Evolutionary conservation across 2,797 vertebrate genomes (phyloP), one percentile per base, ranked within the genome.

Genomic region (Anabas testudineus): DNA sequence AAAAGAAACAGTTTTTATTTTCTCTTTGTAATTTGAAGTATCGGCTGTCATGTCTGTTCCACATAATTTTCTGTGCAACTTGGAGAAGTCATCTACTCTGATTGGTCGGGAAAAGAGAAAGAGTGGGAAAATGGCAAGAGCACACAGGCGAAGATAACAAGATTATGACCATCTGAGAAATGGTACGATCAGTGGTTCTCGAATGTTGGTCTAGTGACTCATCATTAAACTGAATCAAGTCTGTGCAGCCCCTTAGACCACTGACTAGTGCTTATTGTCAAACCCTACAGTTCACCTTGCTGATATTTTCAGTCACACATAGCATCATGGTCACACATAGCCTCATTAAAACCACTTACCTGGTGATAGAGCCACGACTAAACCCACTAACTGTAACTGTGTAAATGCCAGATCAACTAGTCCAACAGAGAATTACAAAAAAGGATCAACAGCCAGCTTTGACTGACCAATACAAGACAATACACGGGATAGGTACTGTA

Each of bases 1-100:
- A 82, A 71, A 80, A 77, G 43, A 60, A 63, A 55, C 51, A 12
- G 18, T 70, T 76, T 61, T 64, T 22, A 32, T 61, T 82, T 77
- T 78, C 14, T 69, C 48, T 74, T 83, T 69, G 57, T 74, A 71
- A 83, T 79, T 69, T 75, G 32, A 84, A 74, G 52, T 42, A 68
- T 72, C 69, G 39, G 64, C 69, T 81, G 80, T 76, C 58, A 48
- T 70, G 70, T 84, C 65, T 58, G 36, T 54, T 77, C 37, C 54
- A 78, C 55, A 56, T 64, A 63, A 78, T 62, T 78, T 49, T 57
- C 48, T 43, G 68, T 3, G 5, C 19, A 72, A 59, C 42, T 43
- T 6, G 1, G 30, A 66, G 43, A 39, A 69, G 56, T 70, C 48
- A 37, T 59, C 52, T 4, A n/a, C 48, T 71, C 46, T 54, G 55